Evolutionary conservation across 2,797 vertebrate species (phyloP), one percentile per base, ranked within the genome.

Genomic region (Microctenopoma steveboyesi): DNA sequence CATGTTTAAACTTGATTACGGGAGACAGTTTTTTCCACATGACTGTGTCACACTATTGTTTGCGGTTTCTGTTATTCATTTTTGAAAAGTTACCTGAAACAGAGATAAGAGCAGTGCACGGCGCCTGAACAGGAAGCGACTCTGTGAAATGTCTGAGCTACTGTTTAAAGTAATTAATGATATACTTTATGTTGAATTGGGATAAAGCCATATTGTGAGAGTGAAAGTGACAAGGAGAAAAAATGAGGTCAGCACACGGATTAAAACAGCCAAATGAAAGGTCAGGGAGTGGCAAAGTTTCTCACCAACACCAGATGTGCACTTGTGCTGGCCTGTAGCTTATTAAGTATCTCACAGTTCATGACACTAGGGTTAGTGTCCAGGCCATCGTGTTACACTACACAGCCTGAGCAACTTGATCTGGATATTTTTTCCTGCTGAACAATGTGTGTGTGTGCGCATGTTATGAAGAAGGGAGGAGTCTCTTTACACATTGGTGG

Each of bases 291-390:
- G 72, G 75, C 75, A 78, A 76, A 71, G 80, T 84, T 83, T 54
- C 16, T 77, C 76, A 60, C 66, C 78, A 64, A 37, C 69, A 69
- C 76, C 87, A 86, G 85, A 89, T 89, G 86, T 87, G 81, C 72
- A 72, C 70, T 77, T 76, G 50, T 72, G 37, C 63, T 81, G 77
- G 86, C 74, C 82, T 82, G 62, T 62, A 77, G 72, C 74, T 69
- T 50, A 88, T 90, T 89, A 75, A 88, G 89, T 87, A 89, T 80
- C 76, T 86, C 86, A 74, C 74, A 79, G 81, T 83, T 83, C 73
- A 74, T 72, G 76, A 82, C 79, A 86, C 80, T 59, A 65, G 71
- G 57, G 45, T 82, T 69, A 62, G 82, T 83, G 89, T 85, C 73
- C 85, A 74, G 82, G 80, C 83, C 86, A 88, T 85, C 65, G 81